A percentile compares a stretch with the other conserved stretches of the same genome.
Evolutionary conservation across 2,888 invertebrate species (phyloP).

Genomic region (Lasius platythorax): DNA sequence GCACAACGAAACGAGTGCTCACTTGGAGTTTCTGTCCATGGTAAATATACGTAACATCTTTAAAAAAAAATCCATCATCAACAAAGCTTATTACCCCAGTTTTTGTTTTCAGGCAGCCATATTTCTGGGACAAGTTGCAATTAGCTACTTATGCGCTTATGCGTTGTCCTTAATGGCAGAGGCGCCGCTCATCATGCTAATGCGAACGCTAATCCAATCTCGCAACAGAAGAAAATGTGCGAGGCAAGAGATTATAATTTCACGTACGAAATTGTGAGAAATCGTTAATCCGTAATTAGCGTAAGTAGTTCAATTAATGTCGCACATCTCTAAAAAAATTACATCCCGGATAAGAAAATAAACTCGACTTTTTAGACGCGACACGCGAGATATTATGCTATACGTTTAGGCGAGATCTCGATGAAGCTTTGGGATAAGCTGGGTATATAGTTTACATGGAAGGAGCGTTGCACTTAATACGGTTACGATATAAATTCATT

Average conservation of each 20-base stretch:
- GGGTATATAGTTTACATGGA: background rate
- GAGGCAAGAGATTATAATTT: slow-evolving; percentile 45
- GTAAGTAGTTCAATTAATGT: background rate
- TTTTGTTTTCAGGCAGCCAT: slow-evolving; percentile 78
- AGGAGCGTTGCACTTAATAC: slow-evolving; percentile 6
- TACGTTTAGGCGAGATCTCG: background rate
- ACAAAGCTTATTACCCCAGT: slow-evolving; percentile 8
- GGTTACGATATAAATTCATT: slow-evolving; percentile 22
- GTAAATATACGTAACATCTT: slow-evolving; percentile 78
- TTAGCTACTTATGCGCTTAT: slow-evolving; percentile 83
- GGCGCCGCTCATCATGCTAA: slow-evolving; percentile 84
- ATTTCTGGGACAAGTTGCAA: slow-evolving; percentile 79
- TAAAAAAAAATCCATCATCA: background rate
- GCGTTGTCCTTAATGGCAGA: slow-evolving; percentile 84
- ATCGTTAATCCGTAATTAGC: background rate
- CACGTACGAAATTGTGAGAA: background rate
- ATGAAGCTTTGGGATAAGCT: background rate
- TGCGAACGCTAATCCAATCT: slow-evolving; percentile 76
- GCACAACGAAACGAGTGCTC: slow-evolving; percentile 79
- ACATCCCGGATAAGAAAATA: background rate
- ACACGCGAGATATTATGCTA: background rate
- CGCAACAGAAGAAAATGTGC: slow-evolving; percentile 63
- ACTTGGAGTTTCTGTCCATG: slow-evolving; percentile 81
- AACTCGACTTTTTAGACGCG: background rate
- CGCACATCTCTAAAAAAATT: background rate